phyloP scores from a whole-genome alignment of 1,140 invertebrate genomes.

The Melipona quadrifasciata region DNA sequence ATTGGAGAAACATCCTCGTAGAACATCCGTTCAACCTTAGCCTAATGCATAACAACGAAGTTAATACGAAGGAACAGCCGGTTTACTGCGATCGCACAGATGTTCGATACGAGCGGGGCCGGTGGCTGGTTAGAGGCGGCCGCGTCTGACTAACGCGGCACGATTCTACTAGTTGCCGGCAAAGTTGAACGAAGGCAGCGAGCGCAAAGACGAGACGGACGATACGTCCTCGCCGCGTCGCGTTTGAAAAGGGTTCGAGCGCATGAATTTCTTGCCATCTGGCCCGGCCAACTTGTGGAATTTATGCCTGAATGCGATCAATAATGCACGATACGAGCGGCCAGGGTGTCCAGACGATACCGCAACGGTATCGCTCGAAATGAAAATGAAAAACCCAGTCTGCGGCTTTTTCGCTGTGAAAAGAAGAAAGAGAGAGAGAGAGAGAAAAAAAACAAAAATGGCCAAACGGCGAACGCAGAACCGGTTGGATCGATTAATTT shows the following conservation, averaged over 20 bases:
- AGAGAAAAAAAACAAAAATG: too few species aligned
- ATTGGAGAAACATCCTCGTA: background rate
- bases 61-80: background rate
- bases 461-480: background rate
- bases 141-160: conserved; percentile 8
- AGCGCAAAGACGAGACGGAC: background rate
- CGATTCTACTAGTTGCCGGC: conserved; percentile 7
- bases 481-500: conserved; percentile 51
- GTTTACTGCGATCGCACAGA: background rate
- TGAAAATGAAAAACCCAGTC: conserved; percentile 36
- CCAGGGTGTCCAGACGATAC: background rate
- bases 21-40: background rate
- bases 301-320: conserved; percentile 36
- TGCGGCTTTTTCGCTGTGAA: conserved; percentile 9
- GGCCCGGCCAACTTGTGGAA: conserved; percentile 19
- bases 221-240: background rate
- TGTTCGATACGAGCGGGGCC: background rate
- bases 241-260: background rate
- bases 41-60: conserved; percentile 13
- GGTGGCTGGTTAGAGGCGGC: too few species aligned
- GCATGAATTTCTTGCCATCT: conserved; percentile 44
- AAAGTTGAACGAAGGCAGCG: background rate
- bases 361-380: conserved; percentile 34
- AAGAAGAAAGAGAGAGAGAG: background rate
- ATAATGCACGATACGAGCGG: conserved; percentile 24